Evolutionary conservation across 2,113 vertebrate genomes (phyloP).

Genomic region (Macquaria ambigua): DNA sequence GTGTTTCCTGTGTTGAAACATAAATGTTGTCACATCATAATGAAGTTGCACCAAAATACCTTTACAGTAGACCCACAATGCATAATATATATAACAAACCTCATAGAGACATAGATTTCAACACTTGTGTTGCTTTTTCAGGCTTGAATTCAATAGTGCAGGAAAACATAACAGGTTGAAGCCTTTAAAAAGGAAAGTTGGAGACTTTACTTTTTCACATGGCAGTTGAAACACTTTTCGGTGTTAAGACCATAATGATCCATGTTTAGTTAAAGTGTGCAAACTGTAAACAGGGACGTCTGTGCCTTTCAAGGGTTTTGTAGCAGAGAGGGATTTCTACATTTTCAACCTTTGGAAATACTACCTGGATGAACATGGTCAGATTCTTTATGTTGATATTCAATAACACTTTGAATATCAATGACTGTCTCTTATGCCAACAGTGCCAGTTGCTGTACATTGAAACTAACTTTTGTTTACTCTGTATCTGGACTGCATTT

Average conservation of each 20-base stretch:
- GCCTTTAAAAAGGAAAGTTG: not conserved
- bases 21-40: conserved; percentile 18
- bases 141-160: conserved; percentile 38
- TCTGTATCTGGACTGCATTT: conserved; percentile 48
- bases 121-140: conserved; percentile 32
- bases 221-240: not conserved
- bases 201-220: conserved; percentile 21
- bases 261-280: conserved; percentile 25
- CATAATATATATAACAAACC: conserved; percentile 13
- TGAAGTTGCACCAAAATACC: conserved; percentile 34
- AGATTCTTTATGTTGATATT: conserved; percentile 55
- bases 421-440: conserved; percentile 60
- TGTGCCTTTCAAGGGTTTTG: conserved; percentile 67
- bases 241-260: conserved; percentile 17
- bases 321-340: conserved; percentile 49
- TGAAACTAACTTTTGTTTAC: conserved; percentile 54
- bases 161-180: conserved; percentile 59
- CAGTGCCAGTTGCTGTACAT: conserved; percentile 70
- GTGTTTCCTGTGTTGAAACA: conserved; percentile 32
- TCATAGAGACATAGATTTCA: not conserved
- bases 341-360: conserved; percentile 41
- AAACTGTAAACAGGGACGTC: conserved; percentile 9
- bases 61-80: conserved; percentile 28
- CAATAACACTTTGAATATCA: conserved; percentile 38
- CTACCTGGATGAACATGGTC: conserved; percentile 45